These are phyloP conservation scores for Tetrax tetrax DNA, from an alignment of 2,113 vertebrate genomes.

Conservation along the genomic window DNA sequence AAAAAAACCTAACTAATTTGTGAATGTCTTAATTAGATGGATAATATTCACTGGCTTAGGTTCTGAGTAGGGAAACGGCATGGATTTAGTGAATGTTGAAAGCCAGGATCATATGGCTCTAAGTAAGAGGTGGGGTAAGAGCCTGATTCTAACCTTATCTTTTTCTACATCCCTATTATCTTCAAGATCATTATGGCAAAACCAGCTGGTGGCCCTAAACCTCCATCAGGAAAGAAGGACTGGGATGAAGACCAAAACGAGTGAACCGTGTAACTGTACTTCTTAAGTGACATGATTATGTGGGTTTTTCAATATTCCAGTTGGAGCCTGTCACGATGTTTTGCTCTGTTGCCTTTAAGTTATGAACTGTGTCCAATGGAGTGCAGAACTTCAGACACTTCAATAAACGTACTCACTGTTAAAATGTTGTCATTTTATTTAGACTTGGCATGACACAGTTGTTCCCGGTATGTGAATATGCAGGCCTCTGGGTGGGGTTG, in stretches of 20 bases:
- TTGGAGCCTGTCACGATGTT: neutral
- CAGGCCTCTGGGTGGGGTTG: neutral
- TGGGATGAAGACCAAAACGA: conserved; percentile 95
- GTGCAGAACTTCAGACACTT: neutral
- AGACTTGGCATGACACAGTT: fast-evolving
- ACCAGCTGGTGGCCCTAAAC: conserved; percentile 93
- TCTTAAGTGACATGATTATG: neutral
- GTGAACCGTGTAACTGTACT: conserved; percentile 66
- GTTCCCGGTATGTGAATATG: fast-evolving
- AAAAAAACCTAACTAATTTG: neutral
- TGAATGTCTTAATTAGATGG: neutral
- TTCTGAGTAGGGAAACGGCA: neutral
- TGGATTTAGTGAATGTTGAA: neutral
- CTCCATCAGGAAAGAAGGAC: conserved; percentile 92
- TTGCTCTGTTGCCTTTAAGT: conserved; percentile 70
- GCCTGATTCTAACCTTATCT: neutral
- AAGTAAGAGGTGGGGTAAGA: neutral
- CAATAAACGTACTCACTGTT: conserved; percentile 44
- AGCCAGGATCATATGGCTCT: neutral
- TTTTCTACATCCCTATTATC: neutral
- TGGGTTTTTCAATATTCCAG: neutral
- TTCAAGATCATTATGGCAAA: conserved; percentile 98
- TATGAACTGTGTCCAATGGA: conserved; percentile 58
- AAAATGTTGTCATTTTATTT: neutral
- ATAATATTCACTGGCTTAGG: neutral